These are phyloP conservation scores for Tachysurus vachellii DNA, from an alignment of 2,113 vertebrate genomes.

Conservation along the genomic window DNA sequence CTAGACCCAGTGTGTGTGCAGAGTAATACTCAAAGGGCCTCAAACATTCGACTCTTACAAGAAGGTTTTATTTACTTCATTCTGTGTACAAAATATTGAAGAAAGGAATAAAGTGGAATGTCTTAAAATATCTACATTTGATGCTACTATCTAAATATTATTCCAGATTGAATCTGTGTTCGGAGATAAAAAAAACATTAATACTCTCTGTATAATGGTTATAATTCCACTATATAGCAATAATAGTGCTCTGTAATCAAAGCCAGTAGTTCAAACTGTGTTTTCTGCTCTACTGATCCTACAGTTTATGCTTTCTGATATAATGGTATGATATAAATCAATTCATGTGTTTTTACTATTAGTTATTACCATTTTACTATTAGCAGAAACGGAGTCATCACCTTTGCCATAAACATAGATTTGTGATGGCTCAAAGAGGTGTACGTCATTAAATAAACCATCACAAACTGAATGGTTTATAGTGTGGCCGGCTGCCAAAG, in stretches of 20 bases:
- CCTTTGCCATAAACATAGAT: conserved; percentile 28
- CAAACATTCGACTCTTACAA: neutral
- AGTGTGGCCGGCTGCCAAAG: conserved; percentile 34
- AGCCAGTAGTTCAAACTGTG: neutral
- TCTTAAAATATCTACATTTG: neutral
- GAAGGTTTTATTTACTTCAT: neutral
- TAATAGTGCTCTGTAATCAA: neutral
- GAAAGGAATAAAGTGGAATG: neutral
- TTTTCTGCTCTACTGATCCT: neutral
- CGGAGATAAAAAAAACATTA: neutral
- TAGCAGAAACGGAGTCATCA: conserved; percentile 32
- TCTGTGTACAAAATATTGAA: neutral
- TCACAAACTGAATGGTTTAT: conserved; percentile 42
- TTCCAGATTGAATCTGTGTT: neutral
- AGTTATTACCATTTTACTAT: conserved; percentile 22
- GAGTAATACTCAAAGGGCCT: conserved; percentile 22
- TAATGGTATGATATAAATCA: conserved; percentile 26
- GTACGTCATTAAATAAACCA: conserved; percentile 43
- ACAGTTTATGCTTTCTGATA: neutral
- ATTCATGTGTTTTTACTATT: conserved; percentile 8
- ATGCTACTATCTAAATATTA: neutral
- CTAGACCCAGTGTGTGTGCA: conserved; percentile 36
- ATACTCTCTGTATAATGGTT: neutral
- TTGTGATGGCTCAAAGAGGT: conserved; percentile 40
- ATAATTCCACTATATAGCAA: neutral